Percentiles rank a stretch among this genome's conserved stretches.
These are phyloP conservation scores for Atractosteus spatula DNA, from an alignment of 2,113 vertebrate species.

Conservation along the genomic window DNA sequence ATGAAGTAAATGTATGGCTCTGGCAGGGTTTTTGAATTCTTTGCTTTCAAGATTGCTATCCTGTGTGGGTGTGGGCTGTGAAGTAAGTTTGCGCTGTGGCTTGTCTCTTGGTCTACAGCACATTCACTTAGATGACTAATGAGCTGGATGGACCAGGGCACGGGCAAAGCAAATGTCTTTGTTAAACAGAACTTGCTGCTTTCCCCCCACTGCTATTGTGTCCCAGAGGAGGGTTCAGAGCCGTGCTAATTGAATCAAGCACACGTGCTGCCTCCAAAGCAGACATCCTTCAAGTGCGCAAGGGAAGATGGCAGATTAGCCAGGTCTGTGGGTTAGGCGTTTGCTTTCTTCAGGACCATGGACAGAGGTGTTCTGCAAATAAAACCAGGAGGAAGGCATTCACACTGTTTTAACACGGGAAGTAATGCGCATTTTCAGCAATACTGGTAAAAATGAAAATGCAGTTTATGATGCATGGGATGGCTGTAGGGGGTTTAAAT, in stretches of 20 bases:
- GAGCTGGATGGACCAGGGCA: slow-evolving; percentile 59
- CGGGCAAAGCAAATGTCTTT: slow-evolving; percentile 70
- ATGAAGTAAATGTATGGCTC: too few relatives aligned
- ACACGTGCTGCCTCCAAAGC: slow-evolving; percentile 51
- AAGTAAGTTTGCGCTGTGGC: slow-evolving; percentile 10
- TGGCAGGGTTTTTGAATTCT: background rate
- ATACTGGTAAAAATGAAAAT: too few relatives aligned
- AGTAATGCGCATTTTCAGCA: too few relatives aligned
- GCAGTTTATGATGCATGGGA: too few relatives aligned
- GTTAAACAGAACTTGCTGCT: slow-evolving; percentile 69
- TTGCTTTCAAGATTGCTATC: background rate
- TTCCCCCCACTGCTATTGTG: slow-evolving; percentile 23
- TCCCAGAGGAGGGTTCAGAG: slow-evolving; percentile 79
- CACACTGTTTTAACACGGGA: too few relatives aligned
- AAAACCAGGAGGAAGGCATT: slow-evolving; percentile 43
- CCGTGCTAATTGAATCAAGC: slow-evolving; percentile 90
- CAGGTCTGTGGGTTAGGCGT: slow-evolving; percentile 50
- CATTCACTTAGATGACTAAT: slow-evolving; percentile 69
- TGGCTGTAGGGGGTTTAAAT: too few relatives aligned
- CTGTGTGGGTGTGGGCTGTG: slow-evolving; percentile 4
- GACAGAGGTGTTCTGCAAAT: slow-evolving; percentile 42
- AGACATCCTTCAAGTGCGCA: slow-evolving; percentile 42
- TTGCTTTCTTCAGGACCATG: slow-evolving; percentile 54
- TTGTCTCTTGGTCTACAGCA: slow-evolving; percentile 41
- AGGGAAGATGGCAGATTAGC: slow-evolving; percentile 32